A percentile compares a stretch with the other conserved stretches of the same genome.
These are phyloP conservation scores for Sylvilagus bachmani DNA, from an alignment of 2,113 vertebrate genomes.

Conservation along the genomic window DNA sequence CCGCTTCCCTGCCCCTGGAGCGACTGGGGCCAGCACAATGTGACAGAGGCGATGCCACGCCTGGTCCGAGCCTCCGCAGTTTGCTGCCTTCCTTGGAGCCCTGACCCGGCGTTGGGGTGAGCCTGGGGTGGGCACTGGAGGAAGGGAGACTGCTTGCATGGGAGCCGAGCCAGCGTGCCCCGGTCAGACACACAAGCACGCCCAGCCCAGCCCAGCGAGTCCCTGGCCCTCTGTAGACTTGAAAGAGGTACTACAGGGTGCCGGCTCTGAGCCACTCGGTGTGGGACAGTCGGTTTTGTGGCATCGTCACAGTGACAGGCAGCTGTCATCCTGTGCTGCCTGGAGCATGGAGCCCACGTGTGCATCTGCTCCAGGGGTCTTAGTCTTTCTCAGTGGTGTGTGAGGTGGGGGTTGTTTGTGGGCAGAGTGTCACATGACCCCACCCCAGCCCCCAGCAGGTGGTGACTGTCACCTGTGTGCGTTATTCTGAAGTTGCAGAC, in stretches of 20 bases:
- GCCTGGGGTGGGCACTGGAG: not conserved
- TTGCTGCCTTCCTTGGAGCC: not conserved
- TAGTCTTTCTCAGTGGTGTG: not conserved
- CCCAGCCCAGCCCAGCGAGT: not conserved
- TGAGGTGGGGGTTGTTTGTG: not conserved
- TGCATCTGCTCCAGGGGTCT: not conserved
- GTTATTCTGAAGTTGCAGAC: not conserved
- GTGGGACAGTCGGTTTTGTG: not conserved
- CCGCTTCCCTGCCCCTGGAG: not conserved
- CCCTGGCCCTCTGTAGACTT: not conserved
- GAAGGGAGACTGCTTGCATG: not conserved
- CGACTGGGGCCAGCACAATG: not conserved
- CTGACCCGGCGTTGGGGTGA: fast-evolving
- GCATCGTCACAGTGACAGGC: fast-evolving
- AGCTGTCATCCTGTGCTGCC: not conserved
- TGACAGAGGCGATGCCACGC: not conserved
- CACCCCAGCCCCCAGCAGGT: not conserved
- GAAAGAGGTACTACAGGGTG: fast-evolving
- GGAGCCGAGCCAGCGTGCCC: fast-evolving
- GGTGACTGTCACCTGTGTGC: too few species aligned
- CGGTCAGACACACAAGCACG: too few species aligned
- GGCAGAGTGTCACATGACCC: too few species aligned
- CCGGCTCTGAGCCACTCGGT: not conserved
- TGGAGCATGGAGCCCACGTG: not conserved
- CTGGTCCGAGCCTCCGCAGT: too few species aligned